Percentiles rank a stretch among this genome's conserved stretches.
Evolutionary conservation across 2,888 invertebrate genomes (phyloP).

Genomic region (Rosalia funebris): DNA sequence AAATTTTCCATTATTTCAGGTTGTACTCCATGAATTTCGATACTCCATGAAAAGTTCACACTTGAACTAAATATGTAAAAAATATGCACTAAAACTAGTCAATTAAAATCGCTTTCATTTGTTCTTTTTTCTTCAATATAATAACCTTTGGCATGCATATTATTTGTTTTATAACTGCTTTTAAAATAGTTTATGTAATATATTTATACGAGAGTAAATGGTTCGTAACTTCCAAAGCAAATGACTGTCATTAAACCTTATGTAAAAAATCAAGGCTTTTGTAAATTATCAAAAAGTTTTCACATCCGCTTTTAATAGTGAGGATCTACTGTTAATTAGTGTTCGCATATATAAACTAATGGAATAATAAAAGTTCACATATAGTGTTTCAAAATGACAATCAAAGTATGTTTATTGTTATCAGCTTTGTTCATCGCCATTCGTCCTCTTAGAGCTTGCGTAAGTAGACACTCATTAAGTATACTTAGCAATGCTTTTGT

Average conservation of each 20-base stretch:
- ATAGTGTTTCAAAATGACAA: not conserved
- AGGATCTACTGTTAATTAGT: constrained; percentile 8
- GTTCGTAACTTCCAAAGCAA: constrained; percentile 6
- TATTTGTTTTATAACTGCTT: too few relatives aligned
- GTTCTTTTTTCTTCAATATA: too few relatives aligned
- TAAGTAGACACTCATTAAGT: too few relatives aligned
- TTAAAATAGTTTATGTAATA: too few relatives aligned
- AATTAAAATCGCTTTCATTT: too few relatives aligned
- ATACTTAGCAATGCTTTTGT: too few relatives aligned
- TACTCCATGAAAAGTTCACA: too few relatives aligned
- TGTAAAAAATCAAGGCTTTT: constrained; percentile 14
- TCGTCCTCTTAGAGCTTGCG: constrained; percentile 1
- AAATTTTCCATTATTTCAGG: too few relatives aligned
- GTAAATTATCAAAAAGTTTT: not conserved
- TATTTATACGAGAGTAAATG: constrained; percentile 14
- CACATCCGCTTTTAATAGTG: not conserved
- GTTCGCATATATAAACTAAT: constrained; percentile 16
- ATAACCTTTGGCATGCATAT: too few relatives aligned
- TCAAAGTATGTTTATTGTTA: constrained; percentile 2
- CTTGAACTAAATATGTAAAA: too few relatives aligned
- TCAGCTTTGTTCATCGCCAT: not conserved
- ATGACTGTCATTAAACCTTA: not conserved
- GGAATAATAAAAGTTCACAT: not conserved
- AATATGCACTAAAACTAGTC: too few relatives aligned
- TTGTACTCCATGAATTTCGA: too few relatives aligned